phyloP scores from a whole-genome alignment of 2,113 vertebrate species.

The Sprattus sprattus region DNA sequence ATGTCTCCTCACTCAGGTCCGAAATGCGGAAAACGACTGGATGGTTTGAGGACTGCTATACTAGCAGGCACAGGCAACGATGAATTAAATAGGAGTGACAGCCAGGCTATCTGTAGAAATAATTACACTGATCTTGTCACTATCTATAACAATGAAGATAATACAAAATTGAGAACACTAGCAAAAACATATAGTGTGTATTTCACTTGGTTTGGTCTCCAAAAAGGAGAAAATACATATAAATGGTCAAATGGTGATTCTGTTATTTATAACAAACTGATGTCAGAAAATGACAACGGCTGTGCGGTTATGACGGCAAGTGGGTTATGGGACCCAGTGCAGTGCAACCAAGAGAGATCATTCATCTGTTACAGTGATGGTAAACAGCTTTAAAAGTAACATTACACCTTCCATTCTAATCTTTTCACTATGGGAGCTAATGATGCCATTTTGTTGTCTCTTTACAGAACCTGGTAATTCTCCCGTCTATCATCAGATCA shows the following conservation, averaged over 20 bases:
- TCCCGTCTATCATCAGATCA: not conserved
- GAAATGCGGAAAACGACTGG: not conserved
- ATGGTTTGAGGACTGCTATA: not conserved
- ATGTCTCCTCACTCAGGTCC: not conserved
- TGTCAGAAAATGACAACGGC: fast-evolving
- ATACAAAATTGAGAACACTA: too few relatives aligned
- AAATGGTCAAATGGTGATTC: slow-evolving; percentile 52
- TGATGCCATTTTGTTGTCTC: not conserved
- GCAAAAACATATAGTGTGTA: too few relatives aligned
- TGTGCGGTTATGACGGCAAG: slow-evolving; percentile 20
- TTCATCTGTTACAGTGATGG: slow-evolving; percentile 59
- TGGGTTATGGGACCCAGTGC: not conserved
- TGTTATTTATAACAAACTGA: fast-evolving
- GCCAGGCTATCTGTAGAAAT: not conserved
- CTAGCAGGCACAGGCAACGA: not conserved
- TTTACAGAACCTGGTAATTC: not conserved
- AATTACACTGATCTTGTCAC: not conserved
- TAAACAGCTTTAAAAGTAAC: slow-evolving; percentile 35
- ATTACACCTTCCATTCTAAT: not conserved
- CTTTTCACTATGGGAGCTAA: not conserved
- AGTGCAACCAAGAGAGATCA: not conserved
- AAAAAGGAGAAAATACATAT: not conserved
- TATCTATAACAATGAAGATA: too few relatives aligned
- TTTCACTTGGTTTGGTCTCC: not conserved
- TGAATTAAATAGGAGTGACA: not conserved